Evolutionary conservation across 2,888 invertebrate genomes (phyloP), one percentile per base, ranked within the genome.

Genomic region (Eumerus sabulonum): DNA sequence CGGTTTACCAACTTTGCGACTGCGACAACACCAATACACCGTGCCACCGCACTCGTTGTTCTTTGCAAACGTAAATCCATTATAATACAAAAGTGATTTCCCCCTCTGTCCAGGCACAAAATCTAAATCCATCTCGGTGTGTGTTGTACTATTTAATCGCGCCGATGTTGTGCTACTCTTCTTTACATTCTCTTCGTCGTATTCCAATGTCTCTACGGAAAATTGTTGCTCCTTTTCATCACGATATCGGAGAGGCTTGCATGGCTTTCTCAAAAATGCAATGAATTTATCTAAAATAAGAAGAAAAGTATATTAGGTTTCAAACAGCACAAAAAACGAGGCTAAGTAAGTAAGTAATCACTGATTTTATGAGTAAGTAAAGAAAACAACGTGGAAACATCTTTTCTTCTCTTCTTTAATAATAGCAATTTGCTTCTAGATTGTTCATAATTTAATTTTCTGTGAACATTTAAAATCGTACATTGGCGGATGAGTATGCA

Each of bases 1-100:
- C 9, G 84, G 83, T 13, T 76, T 82, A 1, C 88, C 87, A 1
- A 62, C 64, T 40, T 86, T 86, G 0, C 88, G 85, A 60, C 83
- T 85, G 1, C 89, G 87, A 59, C 89, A 89, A 76, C 86, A 87
- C 89, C 89, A 89, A 68, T 89, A 89, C 1, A 84, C 86, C 1
- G 87, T 87, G 1, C 83, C 70, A 1, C 85, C 86, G 42, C 85
- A 84, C 1, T 82, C 77, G 70, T 87, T 87, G 64, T 88, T 89
- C 82, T 86, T 88, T 0, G 88, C 86, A 82, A 86, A 89, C 1
- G 87, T 86, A 76, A 85, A 89, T n/a, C 86, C 85, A 36, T 85
- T 83, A 51, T 85, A 86, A 38, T 86, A 84, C 16, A 89, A 60
- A 19, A 89, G 82, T 16, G 85, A 70, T 40, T 86, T 87, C 14